Percentiles rank a stretch among this genome's conserved stretches.
Conservation (phyloP, 2,888 invertebrate genomes). For the Melanophora roralis region DNA sequence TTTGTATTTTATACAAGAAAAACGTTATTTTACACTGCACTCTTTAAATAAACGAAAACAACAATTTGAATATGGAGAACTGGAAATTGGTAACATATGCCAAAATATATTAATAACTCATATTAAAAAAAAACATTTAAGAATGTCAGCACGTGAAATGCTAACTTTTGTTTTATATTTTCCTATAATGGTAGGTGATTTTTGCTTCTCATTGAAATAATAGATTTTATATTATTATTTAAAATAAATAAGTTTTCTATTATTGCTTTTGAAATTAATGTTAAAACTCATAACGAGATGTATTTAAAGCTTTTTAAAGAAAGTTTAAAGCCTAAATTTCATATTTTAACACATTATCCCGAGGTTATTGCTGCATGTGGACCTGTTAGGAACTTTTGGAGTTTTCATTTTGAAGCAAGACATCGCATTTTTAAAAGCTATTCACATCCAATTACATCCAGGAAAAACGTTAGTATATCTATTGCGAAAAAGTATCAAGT, state of each 20-base stretch:
- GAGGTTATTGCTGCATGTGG: neutral
- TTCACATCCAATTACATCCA: neutral
- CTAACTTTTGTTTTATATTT: constrained; percentile 52
- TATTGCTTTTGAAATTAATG: no score
- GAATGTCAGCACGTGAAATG: constrained; percentile 57
- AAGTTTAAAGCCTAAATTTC: constrained; percentile 1
- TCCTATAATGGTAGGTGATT: constrained; percentile 58
- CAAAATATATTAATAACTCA: constrained; percentile 8
- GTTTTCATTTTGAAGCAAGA: constrained; percentile 2
- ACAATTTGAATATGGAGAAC: neutral
- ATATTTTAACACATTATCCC: constrained; percentile 10
- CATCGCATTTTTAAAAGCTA: neutral
- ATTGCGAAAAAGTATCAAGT: neutral
- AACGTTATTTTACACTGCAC: neutral
- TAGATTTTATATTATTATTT: no score
- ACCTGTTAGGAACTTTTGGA: neutral
- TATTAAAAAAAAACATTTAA: constrained; percentile 41
- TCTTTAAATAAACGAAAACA: neutral
- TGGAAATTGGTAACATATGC: constrained; percentile 10
- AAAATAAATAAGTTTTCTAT: no score
- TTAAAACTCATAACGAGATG: no score
- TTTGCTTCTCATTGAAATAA: no score
- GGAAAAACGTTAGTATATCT: neutral
- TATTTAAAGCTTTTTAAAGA: neutral
- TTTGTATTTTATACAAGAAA: neutral